These are phyloP conservation scores for Arnoldichthys spilopterus DNA, from an alignment of 2,797 vertebrate species.

Conservation along the genomic window DNA sequence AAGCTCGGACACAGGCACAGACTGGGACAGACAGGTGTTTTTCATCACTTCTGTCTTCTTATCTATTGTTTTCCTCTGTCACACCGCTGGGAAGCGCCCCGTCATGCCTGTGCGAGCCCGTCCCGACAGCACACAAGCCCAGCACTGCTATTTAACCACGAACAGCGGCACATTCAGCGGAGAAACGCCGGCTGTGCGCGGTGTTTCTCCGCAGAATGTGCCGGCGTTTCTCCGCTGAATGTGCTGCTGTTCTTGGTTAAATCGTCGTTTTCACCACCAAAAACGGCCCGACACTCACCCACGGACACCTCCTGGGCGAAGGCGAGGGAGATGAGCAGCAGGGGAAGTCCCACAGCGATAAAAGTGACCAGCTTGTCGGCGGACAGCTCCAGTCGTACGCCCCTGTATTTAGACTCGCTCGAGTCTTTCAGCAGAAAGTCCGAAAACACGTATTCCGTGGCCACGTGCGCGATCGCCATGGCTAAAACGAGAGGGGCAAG, in stretches of 20 bases:
- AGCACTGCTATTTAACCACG: too few species aligned
- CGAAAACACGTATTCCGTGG: slow-evolving; percentile 94
- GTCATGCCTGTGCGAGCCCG: neutral
- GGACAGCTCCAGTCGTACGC: slow-evolving; percentile 90
- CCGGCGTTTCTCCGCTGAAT: too few species aligned
- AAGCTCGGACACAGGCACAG: too few species aligned
- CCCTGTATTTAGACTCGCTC: slow-evolving; percentile 86
- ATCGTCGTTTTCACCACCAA: too few species aligned
- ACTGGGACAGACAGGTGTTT: too few species aligned
- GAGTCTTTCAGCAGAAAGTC: slow-evolving; percentile 94
- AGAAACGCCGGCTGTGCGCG: too few species aligned
- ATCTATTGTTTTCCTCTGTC: neutral
- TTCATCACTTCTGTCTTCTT: neutral
- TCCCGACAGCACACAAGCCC: neutral
- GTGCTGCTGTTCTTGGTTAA: too few species aligned
- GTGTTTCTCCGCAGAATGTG: too few species aligned
- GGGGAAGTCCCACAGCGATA: slow-evolving; percentile 89
- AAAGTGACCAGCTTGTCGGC: slow-evolving; percentile 92
- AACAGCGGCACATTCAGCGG: too few species aligned
- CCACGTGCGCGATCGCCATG: slow-evolving; percentile 93
- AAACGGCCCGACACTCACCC: slow-evolving; percentile 77
- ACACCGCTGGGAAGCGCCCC: neutral
- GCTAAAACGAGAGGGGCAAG: too few species aligned
- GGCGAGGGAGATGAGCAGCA: slow-evolving; percentile 94
- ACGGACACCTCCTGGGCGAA: slow-evolving; percentile 95